Percentiles rank a stretch among this genome's conserved stretches.
phyloP scores from a whole-genome alignment of 2,888 invertebrate species.

The Heteromyza rotundicornis region DNA sequence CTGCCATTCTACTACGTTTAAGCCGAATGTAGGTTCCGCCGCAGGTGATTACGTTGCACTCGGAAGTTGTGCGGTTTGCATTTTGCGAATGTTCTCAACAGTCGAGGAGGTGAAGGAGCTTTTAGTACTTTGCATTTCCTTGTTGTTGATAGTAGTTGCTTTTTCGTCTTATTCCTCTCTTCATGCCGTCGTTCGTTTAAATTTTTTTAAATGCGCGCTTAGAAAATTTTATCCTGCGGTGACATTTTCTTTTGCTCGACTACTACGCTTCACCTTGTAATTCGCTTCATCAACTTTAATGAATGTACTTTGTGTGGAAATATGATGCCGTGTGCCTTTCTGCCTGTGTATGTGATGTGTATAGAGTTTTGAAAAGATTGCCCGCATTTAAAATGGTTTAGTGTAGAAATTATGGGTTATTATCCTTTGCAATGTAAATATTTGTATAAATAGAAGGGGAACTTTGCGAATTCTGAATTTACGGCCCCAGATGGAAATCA shows the following conservation, averaged over 20 bases:
- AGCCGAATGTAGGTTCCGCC: slow-evolving; percentile 19
- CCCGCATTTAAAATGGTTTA: slow-evolving; percentile 1
- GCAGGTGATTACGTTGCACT: slow-evolving; percentile 46
- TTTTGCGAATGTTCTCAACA: slow-evolving; percentile 29
- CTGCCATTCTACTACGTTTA: too few species aligned
- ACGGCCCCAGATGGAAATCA: too few species aligned
- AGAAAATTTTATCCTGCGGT: slow-evolving; percentile 30
- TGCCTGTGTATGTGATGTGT: not conserved
- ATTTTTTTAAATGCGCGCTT: slow-evolving; percentile 27
- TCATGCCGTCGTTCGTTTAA: not conserved
- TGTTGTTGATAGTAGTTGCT: slow-evolving; percentile 26
- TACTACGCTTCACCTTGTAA: not conserved
- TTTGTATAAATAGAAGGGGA: too few species aligned
- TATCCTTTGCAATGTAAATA: slow-evolving; percentile 17
- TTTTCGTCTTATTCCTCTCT: not conserved
- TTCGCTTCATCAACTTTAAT: slow-evolving; percentile 33
- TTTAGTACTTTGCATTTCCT: slow-evolving; percentile 54
- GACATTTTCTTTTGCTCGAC: slow-evolving; percentile 1
- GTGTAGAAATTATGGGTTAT: slow-evolving; percentile 16
- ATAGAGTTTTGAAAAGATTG: not conserved
- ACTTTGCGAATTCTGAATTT: too few species aligned
- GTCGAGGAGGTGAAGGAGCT: too few species aligned
- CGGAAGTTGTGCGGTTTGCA: slow-evolving; percentile 46
- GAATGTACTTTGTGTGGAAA: slow-evolving; percentile 16
- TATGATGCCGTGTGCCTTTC: not conserved